Evolutionary conservation across 2,113 vertebrate genomes (phyloP).

Genomic region (Callospermophilus lateralis): DNA sequence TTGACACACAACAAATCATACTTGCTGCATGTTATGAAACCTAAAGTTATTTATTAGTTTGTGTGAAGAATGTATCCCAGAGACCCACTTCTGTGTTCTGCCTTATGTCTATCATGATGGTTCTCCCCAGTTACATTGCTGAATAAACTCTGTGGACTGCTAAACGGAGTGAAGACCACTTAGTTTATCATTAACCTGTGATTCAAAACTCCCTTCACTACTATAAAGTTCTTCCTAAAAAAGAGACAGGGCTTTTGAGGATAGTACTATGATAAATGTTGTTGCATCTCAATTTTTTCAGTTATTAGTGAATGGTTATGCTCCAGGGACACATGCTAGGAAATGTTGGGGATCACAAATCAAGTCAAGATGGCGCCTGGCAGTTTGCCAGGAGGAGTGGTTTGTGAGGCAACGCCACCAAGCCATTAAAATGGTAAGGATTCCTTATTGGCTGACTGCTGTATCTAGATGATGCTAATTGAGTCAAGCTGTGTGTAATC

Average conservation of each 20-base stretch:
- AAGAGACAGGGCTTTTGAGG: conserved; percentile 41
- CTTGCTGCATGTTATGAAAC: conserved; percentile 50
- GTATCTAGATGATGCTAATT: no score
- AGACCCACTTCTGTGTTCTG: conserved; percentile 58
- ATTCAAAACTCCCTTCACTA: not conserved
- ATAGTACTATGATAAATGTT: not conserved
- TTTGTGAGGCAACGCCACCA: no score
- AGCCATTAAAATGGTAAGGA: no score
- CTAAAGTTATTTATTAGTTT: conserved; percentile 53
- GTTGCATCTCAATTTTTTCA: not conserved
- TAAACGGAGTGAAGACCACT: conserved; percentile 59
- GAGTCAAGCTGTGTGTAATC: no score
- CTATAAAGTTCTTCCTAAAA: not conserved
- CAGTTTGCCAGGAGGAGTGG: no score
- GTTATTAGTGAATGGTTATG: not conserved
- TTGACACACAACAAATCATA: conserved; percentile 19
- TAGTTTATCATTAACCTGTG: conserved; percentile 36
- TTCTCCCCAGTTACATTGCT: conserved; percentile 54
- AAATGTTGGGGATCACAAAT: no score
- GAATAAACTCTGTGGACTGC: conserved; percentile 77
- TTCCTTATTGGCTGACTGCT: no score
- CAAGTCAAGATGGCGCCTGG: no score
- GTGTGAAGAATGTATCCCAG: conserved; percentile 63
- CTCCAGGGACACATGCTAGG: not conserved
- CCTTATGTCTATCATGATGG: conserved; percentile 62